Percentiles rank a stretch among this genome's conserved stretches.
phyloP scores from a whole-genome alignment of 2,888 invertebrate species.

The Adelphocoris suturalis region DNA sequence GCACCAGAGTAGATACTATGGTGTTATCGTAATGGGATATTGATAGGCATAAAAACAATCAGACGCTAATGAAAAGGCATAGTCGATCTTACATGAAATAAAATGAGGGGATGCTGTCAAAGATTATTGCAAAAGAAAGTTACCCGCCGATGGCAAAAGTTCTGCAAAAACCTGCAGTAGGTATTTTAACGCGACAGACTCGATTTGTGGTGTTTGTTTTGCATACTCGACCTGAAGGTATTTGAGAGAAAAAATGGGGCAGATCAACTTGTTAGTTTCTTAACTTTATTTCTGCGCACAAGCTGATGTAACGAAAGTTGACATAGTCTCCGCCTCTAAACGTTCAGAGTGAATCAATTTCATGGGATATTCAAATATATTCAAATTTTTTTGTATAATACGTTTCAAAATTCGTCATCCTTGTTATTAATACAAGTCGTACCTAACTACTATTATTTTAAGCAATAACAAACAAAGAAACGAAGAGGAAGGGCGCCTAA shows the following conservation, averaged over 20 bases:
- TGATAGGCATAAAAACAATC: not conserved
- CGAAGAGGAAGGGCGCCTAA: too few species aligned
- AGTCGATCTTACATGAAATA: too few species aligned
- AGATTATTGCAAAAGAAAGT: slow-evolving; percentile 35
- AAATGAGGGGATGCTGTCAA: not conserved
- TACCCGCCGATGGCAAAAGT: not conserved
- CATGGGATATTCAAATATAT: too few species aligned
- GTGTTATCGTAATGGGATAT: too few species aligned
- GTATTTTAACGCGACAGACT: not conserved
- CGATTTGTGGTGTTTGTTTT: slow-evolving; percentile 56
- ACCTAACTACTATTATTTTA: too few species aligned
- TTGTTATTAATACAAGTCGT: too few species aligned
- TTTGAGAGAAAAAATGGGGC: slow-evolving; percentile 54
- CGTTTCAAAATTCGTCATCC: too few species aligned
- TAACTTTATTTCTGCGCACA: slow-evolving; percentile 53
- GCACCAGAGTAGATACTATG: too few species aligned
- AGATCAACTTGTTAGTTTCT: slow-evolving; percentile 52
- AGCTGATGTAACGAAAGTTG: slow-evolving; percentile 4
- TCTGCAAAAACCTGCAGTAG: not conserved
- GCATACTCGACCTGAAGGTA: slow-evolving; percentile 60
- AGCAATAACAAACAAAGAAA: too few species aligned
- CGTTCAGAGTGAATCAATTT: too few species aligned
- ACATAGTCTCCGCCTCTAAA: not conserved
- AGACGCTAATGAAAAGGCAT: not conserved
- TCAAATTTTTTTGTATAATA: too few species aligned